Evolutionary conservation across 2,888 invertebrate species (phyloP).

Genomic region (Diabrotica balteata): DNA sequence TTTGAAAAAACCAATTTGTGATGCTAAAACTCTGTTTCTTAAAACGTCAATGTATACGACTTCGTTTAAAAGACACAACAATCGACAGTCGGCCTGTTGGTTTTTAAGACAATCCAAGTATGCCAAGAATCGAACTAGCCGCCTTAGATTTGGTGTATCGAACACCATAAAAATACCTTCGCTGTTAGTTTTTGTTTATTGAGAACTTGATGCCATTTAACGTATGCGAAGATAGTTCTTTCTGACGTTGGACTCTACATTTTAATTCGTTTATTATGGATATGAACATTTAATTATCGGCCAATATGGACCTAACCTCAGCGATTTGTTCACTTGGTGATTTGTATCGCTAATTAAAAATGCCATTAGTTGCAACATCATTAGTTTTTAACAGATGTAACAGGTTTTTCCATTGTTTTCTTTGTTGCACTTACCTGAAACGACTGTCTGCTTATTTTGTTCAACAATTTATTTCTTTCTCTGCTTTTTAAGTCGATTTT

Average conservation of each 20-base stretch:
- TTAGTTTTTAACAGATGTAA: too few relatives aligned
- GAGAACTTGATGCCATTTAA: conserved; percentile 8
- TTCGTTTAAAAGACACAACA: conserved; percentile 47
- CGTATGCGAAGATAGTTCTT: conserved; percentile 16
- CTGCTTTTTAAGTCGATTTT: too few relatives aligned
- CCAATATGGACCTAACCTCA: conserved; percentile 28
- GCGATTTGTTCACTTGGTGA: not conserved
- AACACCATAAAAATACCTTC: conserved; percentile 59
- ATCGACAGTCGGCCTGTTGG: conserved; percentile 36
- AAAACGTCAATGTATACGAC: conserved; percentile 48
- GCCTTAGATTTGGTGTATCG: conserved; percentile 55
- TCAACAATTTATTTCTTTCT: too few relatives aligned
- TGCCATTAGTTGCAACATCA: too few relatives aligned
- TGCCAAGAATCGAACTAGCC: conserved; percentile 53
- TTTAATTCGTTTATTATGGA: conserved; percentile 39
- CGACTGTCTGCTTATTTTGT: too few relatives aligned
- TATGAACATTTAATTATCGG: conserved; percentile 30
- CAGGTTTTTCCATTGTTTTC: too few relatives aligned
- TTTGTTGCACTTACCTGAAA: too few relatives aligned
- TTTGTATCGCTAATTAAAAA: conserved; percentile 1
- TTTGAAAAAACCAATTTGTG: too few relatives aligned
- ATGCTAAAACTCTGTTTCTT: conserved; percentile 19
- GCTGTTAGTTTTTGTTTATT: conserved; percentile 44
- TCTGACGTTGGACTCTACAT: conserved; percentile 29
- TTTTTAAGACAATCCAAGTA: conserved; percentile 41